Conservation (phyloP, 2,888 invertebrate genomes). For the Drosophila suboccidentalis region DNA sequence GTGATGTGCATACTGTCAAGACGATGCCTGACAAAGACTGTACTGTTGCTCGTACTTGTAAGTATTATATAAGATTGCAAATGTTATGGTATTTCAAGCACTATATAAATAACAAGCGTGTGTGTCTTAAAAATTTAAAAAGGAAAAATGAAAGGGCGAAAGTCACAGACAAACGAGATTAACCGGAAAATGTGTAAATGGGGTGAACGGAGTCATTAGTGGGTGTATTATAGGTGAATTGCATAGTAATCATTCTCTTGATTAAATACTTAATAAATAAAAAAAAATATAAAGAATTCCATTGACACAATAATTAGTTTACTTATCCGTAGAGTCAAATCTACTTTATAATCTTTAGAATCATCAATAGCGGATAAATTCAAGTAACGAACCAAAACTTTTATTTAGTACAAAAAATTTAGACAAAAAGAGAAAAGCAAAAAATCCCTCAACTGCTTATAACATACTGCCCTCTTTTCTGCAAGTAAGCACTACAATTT, state of each 20-base stretch:
- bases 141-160: conserved; percentile 71
- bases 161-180: conserved; percentile 49
- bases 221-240: conserved; percentile 8
- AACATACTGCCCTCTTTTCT: conserved; percentile 22
- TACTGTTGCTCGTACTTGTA: conserved; percentile 39
- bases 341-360: background rate
- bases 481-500: conserved; percentile 43
- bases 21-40: conserved; percentile 45
- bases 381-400: too few relatives aligned
- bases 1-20: conserved; percentile 74
- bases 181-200: conserved; percentile 27
- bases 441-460: conserved; percentile 22
- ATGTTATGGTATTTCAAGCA: conserved; percentile 80
- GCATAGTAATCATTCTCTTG: background rate
- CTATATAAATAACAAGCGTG: conserved; percentile 71
- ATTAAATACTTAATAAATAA: background rate
- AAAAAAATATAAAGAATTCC: background rate
- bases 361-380: background rate
- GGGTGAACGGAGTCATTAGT: conserved; percentile 12
- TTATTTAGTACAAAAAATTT: conserved; percentile 9
- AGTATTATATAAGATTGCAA: conserved; percentile 67
- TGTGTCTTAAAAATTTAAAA: conserved; percentile 55
- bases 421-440: conserved; percentile 67
- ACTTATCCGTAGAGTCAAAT: background rate
- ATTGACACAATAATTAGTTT: background rate